phyloP scores from a whole-genome alignment of 2,113 vertebrate species.

The Patagioenas fasciata region DNA sequence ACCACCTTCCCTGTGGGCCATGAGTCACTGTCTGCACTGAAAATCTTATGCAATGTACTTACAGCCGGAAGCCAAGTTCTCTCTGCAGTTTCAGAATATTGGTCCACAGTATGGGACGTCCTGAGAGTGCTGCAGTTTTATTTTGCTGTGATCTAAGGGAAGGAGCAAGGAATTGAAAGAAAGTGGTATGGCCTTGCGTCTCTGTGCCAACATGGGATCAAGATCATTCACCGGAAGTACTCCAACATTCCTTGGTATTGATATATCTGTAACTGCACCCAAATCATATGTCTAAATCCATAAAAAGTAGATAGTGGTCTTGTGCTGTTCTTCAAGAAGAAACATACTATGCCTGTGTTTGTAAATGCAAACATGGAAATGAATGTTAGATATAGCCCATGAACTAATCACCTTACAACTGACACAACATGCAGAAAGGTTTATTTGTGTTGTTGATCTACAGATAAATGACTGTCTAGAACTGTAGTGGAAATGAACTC shows the following conservation, averaged over 20 bases:
- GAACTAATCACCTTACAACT: neutral
- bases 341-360: neutral
- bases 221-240: neutral
- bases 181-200: neutral
- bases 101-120: neutral
- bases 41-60: neutral
- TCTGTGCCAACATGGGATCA: neutral
- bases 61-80: neutral
- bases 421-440: slow-evolving; percentile 21
- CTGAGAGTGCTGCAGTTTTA: neutral
- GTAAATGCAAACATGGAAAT: neutral
- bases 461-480: slow-evolving; percentile 15
- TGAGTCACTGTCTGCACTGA: neutral
- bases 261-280: neutral
- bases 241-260: neutral
- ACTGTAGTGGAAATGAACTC: neutral
- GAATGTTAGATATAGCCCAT: neutral
- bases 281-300: neutral
- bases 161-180: neutral
- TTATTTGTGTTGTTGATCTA: slow-evolving; percentile 29
- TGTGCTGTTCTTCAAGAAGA: neutral
- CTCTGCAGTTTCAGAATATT: neutral
- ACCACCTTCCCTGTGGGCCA: neutral
- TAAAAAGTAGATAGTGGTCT: neutral
- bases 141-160: neutral